phyloP scores from a whole-genome alignment of 2,888 invertebrate species.

The Bembecia ichneumoniformis region DNA sequence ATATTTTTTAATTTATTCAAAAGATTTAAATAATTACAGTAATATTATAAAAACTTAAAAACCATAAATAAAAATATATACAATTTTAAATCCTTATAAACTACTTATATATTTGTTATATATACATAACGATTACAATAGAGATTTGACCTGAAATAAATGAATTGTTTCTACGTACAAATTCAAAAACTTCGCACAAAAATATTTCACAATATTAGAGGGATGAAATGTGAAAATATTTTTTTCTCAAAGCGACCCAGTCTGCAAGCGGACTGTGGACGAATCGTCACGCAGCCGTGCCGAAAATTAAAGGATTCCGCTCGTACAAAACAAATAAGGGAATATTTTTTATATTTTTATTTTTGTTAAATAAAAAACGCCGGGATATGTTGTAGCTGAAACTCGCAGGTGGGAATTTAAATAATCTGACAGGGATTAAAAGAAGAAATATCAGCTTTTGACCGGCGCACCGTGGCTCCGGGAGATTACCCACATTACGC shows the following conservation, averaged over 20 bases:
- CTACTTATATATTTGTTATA: no score
- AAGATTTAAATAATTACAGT: no score
- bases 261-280: constrained; percentile 39
- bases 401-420: constrained; percentile 71
- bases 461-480: constrained; percentile 48
- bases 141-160: constrained; percentile 4
- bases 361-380: constrained; percentile 61
- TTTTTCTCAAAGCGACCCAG: constrained; percentile 51
- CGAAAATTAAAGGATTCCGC: constrained; percentile 70
- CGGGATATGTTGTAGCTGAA: constrained; percentile 38
- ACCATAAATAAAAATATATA: no score
- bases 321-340: constrained; percentile 69
- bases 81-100: no score
- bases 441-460: constrained; percentile 70
- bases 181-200: constrained; percentile 2
- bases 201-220: constrained; percentile 30
- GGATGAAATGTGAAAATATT: constrained; percentile 45
- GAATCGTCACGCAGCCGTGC: constrained; percentile 56
- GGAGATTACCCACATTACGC: constrained; percentile 56
- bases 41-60: no score
- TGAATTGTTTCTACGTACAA: background rate
- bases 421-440: constrained; percentile 73
- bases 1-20: no score
- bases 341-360: constrained; percentile 69
- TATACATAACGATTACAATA: background rate